A percentile compares a stretch with the other conserved stretches of the same genome.
phyloP scores from a whole-genome alignment of 2,888 invertebrate species.

The Leptopterna dolabrata region DNA sequence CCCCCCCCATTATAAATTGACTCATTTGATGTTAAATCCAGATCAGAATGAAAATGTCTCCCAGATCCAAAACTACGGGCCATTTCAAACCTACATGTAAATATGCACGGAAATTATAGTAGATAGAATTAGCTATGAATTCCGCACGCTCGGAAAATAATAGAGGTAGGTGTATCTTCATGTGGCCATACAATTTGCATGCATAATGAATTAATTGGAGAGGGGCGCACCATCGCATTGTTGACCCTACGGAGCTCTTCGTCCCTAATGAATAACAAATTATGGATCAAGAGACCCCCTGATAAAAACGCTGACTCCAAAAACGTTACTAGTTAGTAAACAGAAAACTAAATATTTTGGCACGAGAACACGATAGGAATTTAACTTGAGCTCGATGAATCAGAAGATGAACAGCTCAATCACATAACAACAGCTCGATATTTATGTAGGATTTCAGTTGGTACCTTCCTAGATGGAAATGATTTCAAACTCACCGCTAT shows the following conservation, averaged over 20 bases:
- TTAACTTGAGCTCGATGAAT: background rate
- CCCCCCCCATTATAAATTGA: no score
- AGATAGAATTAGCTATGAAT: background rate
- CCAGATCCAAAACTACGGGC: no score
- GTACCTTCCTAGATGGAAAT: no score
- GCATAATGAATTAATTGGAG: background rate
- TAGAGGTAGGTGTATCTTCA: background rate
- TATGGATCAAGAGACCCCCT: background rate
- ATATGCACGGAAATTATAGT: background rate
- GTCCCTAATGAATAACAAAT: background rate
- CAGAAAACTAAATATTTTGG: background rate
- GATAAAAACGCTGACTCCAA: background rate
- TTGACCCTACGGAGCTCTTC: background rate
- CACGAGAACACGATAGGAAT: background rate
- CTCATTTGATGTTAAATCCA: background rate
- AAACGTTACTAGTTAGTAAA: background rate
- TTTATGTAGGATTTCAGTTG: no score
- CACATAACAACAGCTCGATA: no score
- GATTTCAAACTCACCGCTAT: no score
- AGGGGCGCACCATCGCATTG: background rate
- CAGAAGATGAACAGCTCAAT: background rate
- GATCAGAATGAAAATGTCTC: background rate
- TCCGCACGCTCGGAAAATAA: background rate
- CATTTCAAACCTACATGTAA: background rate
- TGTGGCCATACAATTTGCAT: background rate